Evolutionary conservation across 2,888 invertebrate species (phyloP).

Genomic region (Aquatica leii): DNA sequence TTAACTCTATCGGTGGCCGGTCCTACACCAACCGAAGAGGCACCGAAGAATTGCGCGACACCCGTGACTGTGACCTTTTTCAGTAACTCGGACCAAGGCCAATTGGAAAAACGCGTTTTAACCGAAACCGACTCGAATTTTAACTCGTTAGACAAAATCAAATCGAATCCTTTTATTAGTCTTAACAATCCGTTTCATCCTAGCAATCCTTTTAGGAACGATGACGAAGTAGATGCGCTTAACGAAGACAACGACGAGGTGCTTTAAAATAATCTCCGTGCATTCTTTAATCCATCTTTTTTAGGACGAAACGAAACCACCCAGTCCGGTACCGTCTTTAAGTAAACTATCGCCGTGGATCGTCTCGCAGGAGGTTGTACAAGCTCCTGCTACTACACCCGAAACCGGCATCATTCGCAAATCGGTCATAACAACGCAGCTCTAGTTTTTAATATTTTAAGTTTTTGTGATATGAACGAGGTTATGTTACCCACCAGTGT

Average conservation of each 20-base stretch:
- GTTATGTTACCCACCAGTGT: background rate
- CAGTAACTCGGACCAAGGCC: slow-evolving; percentile 56
- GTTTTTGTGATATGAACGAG: slow-evolving; percentile 11
- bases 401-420: slow-evolving; percentile 78
- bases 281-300: no score
- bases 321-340: slow-evolving; percentile 62
- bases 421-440: slow-evolving; percentile 87
- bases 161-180: slow-evolving; percentile 53
- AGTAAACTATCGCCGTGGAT: slow-evolving; percentile 84
- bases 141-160: slow-evolving; percentile 29
- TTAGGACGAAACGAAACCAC: slow-evolving; percentile 10
- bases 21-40: slow-evolving; percentile 46
- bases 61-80: slow-evolving; percentile 72
- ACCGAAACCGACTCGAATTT: slow-evolving; percentile 37
- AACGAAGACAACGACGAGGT: slow-evolving; percentile 16
- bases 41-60: slow-evolving; percentile 55
- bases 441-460: slow-evolving; percentile 59
- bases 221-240: slow-evolving; percentile 44
- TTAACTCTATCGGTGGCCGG: slow-evolving; percentile 72
- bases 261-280: no score
- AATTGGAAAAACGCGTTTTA: slow-evolving; percentile 55
- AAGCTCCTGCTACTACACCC: slow-evolving; percentile 66
- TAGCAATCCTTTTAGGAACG: slow-evolving; percentile 56
- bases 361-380: slow-evolving; percentile 76
- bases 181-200: slow-evolving; percentile 63